A percentile compares a stretch with the other conserved stretches of the same genome.
These are phyloP conservation scores for Eidolon helvum DNA, from an alignment of 2,113 vertebrate species.

Conservation along the genomic window DNA sequence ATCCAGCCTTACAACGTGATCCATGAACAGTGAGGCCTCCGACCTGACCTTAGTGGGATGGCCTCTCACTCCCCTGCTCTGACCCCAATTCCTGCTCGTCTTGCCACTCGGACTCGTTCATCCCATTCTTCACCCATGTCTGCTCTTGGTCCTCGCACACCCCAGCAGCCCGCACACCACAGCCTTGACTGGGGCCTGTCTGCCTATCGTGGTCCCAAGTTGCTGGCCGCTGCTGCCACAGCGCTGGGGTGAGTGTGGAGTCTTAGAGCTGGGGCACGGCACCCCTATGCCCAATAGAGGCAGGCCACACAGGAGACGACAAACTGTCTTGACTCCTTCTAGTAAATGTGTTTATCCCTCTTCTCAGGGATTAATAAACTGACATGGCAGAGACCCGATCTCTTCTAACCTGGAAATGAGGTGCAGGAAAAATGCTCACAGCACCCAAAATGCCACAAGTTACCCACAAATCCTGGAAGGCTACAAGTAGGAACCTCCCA, in stretches of 20 bases:
- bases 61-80: not conserved
- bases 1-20: not conserved
- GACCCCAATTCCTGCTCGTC: not conserved
- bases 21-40: fast-evolving
- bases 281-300: not conserved
- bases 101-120: not conserved
- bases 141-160: not conserved
- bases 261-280: not conserved
- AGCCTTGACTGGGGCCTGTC: not conserved
- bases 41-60: fast-evolving
- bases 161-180: not conserved
- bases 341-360: fast-evolving
- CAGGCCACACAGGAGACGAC: not conserved
- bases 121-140: not conserved
- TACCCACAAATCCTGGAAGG: not conserved
- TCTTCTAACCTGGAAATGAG: not conserved
- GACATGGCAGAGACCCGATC: not conserved
- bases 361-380: not conserved
- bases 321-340: not conserved
- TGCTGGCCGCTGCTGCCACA: not conserved
- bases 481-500: too few relatives aligned
- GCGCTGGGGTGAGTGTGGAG: not conserved
- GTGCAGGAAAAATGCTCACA: not conserved
- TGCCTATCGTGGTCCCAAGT: fast-evolving
- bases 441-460: not conserved